Conservation (phyloP, 2,113 vertebrate genomes). For the western clawed frog (Xenopus tropicalis) region DNA sequence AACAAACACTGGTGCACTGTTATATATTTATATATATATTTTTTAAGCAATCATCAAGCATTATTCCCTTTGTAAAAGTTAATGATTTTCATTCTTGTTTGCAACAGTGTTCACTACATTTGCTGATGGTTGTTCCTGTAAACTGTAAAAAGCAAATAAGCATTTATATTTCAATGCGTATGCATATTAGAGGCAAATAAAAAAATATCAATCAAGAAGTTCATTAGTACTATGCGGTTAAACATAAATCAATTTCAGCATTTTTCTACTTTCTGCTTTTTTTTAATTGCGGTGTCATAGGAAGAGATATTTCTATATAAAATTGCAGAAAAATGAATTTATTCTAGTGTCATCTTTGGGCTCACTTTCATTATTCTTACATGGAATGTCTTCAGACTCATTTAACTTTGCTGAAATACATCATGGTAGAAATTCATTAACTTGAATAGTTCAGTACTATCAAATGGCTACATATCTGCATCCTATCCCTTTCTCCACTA, state of each 20-base stretch:
- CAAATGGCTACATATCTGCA: no score
- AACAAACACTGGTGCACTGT: no score
- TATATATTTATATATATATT: no score
- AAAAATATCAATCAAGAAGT: constrained; percentile 22
- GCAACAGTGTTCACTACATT: not conserved
- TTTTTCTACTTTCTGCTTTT: constrained; percentile 30
- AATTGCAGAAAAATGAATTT: constrained; percentile 8
- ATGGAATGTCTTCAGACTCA: not conserved
- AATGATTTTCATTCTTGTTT: no score
- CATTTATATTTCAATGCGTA: not conserved
- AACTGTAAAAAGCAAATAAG: not conserved
- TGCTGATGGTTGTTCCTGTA: not conserved
- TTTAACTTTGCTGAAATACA: no score
- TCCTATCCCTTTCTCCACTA: no score
- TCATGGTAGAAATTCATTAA: no score
- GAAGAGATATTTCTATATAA: not conserved
- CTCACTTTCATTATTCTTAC: not conserved
- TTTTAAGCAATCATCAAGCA: no score
- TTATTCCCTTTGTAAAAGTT: no score
- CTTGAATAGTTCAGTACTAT: no score
- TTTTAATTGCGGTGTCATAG: not conserved
- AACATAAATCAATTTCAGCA: constrained; percentile 15
- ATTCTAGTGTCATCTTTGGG: not conserved
- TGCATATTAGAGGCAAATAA: not conserved
- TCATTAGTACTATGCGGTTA: constrained; percentile 34